These are phyloP conservation scores for Mus caroli DNA, from an alignment of 2,797 vertebrate genomes.

Conservation along the genomic window DNA sequence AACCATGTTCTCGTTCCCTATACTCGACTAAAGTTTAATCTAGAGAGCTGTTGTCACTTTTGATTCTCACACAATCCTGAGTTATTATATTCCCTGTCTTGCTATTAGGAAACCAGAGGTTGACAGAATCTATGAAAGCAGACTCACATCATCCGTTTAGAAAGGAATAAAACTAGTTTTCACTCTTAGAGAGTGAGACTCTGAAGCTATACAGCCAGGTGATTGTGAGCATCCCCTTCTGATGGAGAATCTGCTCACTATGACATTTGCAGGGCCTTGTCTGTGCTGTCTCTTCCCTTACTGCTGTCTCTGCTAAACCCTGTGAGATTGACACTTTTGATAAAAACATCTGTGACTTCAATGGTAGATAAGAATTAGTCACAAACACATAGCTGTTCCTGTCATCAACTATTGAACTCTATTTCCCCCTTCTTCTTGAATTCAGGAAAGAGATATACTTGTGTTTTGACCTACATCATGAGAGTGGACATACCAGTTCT, in stretches of 20 bases:
- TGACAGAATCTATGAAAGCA: background rate
- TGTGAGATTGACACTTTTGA: background rate
- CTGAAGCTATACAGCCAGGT: background rate
- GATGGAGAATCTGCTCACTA: background rate
- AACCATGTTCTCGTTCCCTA: background rate
- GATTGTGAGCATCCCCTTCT: slow-evolving; percentile 9
- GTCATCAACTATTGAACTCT: background rate
- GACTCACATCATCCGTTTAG: background rate
- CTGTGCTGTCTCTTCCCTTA: background rate
- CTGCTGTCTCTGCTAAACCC: background rate
- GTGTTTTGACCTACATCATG: background rate
- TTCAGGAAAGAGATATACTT: background rate
- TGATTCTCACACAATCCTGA: background rate
- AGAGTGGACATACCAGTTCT: background rate
- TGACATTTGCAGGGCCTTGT: background rate
- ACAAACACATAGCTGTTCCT: background rate
- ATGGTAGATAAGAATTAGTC: background rate
- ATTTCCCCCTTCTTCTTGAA: background rate
- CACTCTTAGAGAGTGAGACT: background rate
- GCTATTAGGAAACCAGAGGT: background rate
- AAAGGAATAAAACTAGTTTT: background rate
- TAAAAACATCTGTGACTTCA: background rate
- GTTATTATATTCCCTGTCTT: background rate
- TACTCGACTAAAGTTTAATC: background rate
- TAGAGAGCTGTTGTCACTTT: background rate